These are phyloP conservation scores for Eretmocerus hayati DNA, from an alignment of 2,888 invertebrate species.

Conservation along the genomic window DNA sequence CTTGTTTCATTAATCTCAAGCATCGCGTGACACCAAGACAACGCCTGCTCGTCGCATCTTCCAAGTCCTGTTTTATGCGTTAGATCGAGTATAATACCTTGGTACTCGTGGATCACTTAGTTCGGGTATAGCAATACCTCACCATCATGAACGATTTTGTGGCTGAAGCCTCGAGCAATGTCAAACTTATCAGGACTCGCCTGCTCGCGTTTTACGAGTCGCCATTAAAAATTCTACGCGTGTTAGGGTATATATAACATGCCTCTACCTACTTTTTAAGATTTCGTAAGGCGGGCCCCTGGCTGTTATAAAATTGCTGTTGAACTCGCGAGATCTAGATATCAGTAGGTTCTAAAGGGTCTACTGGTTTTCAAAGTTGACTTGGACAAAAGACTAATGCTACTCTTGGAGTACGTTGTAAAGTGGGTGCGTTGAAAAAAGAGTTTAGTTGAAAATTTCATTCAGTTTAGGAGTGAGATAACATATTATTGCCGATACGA, in stretches of 20 bases:
- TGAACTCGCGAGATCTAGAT: conserved; percentile 4
- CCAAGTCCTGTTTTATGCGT: neutral
- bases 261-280: conserved; percentile 4
- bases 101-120: conserved; percentile 2
- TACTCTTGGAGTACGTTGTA: no score
- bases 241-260: neutral
- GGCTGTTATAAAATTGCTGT: conserved; percentile 26
- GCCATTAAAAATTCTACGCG: conserved; percentile 18
- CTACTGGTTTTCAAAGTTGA: no score
- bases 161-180: conserved; percentile 4
- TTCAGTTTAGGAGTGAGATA: no score
- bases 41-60: neutral
- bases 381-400: no score
- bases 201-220: conserved; percentile 12
- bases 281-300: conserved; percentile 4
- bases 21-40: neutral
- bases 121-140: neutral
- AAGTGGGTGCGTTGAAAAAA: no score
- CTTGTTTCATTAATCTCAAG: neutral
- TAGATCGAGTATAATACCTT: neutral
- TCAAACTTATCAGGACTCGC: conserved; percentile 16
- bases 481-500: no score
- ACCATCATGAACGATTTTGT: no score
- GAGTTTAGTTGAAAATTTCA: no score
- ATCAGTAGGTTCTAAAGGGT: no score